Conservation (phyloP, 2,797 vertebrate species). For the Pseudochirops cupreus region DNA sequence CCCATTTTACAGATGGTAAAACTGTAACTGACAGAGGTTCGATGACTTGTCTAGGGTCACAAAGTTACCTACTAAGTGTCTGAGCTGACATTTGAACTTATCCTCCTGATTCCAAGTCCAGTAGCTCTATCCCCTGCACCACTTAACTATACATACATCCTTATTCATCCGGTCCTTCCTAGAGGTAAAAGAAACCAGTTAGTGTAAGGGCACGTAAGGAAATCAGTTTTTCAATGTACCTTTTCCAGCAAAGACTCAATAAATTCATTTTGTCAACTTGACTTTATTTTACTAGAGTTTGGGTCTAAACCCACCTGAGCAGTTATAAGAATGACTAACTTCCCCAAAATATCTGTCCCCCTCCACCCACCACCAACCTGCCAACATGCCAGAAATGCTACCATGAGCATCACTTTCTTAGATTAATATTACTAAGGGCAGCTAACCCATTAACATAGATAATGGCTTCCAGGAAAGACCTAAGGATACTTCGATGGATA, state of each 20-base stretch:
- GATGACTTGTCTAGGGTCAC: not conserved
- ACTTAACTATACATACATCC: not conserved
- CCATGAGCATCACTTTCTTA: conserved; percentile 2
- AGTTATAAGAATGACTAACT: conserved; percentile 21
- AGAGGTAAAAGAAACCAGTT: conserved; percentile 11
- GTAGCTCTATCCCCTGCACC: not conserved
- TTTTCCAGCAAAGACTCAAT: conserved; percentile 16
- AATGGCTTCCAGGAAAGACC: not conserved
- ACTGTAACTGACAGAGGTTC: not conserved
- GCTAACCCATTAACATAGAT: not conserved
- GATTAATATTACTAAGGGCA: not conserved
- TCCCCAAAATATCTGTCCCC: not conserved
- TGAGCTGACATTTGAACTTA: not conserved
- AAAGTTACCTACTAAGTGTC: not conserved
- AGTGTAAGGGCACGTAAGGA: not conserved
- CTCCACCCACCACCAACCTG: not conserved
- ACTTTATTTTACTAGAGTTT: not conserved
- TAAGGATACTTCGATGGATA: not conserved
- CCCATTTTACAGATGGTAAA: not conserved
- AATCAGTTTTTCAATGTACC: not conserved
- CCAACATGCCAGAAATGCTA: not conserved
- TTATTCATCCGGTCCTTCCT: conserved; percentile 15
- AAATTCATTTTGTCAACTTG: not conserved
- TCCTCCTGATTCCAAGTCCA: not conserved
- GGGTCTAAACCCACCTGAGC: not conserved